A percentile compares a stretch with the other conserved stretches of the same genome.
Conservation (phyloP, 2,797 vertebrate genomes). For the Furcifer pardalis region DNA sequence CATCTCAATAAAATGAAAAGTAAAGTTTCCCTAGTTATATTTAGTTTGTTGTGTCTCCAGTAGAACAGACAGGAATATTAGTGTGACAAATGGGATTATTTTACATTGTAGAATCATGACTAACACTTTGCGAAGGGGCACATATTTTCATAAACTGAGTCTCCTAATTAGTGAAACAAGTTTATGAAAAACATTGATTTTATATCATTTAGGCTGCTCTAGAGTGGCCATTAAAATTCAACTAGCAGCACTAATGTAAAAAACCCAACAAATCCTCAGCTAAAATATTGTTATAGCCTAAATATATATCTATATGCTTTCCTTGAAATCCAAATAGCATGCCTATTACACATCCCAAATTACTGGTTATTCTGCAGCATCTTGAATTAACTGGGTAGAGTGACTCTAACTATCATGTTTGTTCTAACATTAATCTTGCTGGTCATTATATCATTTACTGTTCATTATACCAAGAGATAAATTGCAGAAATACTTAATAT, state of each 20-base stretch:
- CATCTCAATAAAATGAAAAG: background rate
- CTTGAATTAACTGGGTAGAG: constrained; percentile 55
- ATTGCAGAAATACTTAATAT: constrained; percentile 76
- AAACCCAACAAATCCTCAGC: background rate
- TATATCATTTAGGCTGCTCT: constrained; percentile 14
- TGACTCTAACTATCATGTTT: constrained; percentile 71
- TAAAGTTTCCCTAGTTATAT: background rate
- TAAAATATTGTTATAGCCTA: constrained; percentile 26
- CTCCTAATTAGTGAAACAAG: constrained; percentile 16
- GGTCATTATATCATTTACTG: constrained; percentile 75
- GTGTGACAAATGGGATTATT: background rate
- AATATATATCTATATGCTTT: constrained; percentile 9
- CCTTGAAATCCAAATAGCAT: constrained; percentile 33
- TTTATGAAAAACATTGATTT: constrained; percentile 37
- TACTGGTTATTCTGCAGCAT: constrained; percentile 57
- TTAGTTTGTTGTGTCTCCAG: background rate
- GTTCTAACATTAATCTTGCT: constrained; percentile 77
- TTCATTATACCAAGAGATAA: constrained; percentile 75
- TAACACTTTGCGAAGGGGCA: background rate
- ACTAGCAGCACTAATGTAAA: constrained; percentile 20
- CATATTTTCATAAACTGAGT: constrained; percentile 16
- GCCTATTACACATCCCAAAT: constrained; percentile 40
- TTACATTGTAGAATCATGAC: background rate
- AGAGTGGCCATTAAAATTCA: background rate
- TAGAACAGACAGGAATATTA: constrained; percentile 2